Evolutionary conservation across 2,888 invertebrate species (phyloP), one percentile per base, ranked within the genome.

Genomic region (Idaea aversata): DNA sequence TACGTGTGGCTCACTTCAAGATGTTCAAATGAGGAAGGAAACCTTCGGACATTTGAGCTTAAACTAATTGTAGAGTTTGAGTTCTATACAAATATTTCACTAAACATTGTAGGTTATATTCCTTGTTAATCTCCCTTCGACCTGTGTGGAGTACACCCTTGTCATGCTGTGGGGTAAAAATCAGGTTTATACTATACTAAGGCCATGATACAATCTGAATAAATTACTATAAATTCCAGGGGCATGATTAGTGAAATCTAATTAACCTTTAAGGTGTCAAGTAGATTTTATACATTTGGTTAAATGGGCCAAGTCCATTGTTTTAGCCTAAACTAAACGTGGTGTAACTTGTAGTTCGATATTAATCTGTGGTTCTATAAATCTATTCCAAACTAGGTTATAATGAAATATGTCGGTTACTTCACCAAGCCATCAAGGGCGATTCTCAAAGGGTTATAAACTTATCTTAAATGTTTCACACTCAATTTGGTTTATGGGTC

Each of bases 1-100:
- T 73, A 67, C 69, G 65, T 65, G 71, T 77, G 75, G 72, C 73
- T 74, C 76, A 82, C 82, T 77, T 47, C 47, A 10, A 10, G 6
- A 47, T 47, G 47, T 7, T 47, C 80, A 76, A 70, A 79, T 68
- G 70, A 79, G 85, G 81, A 76, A 88, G 88, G 90, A 91, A 90
- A 87, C 85, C 75, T 75, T 75, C 77, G 75, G 81, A 85, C 85
- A 85, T 84, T 47, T 13, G 13, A 82, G 78, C 75, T 74, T 72
- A 79, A 80, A 76, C 25, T 25, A 25, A 25, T 25, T 25, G 3
- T 25, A 25, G 25, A 25, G 25, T 25, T 25, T 25, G 25, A 25
- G 2, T 25, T 25, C 25, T 25, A 25, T 25, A 25, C 1, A 25
- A 25, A 1, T 25, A 25, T 25, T 25, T 25, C 25, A 25, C 25